phyloP scores from a whole-genome alignment of 2,113 vertebrate genomes.

The Fregata magnificens region DNA sequence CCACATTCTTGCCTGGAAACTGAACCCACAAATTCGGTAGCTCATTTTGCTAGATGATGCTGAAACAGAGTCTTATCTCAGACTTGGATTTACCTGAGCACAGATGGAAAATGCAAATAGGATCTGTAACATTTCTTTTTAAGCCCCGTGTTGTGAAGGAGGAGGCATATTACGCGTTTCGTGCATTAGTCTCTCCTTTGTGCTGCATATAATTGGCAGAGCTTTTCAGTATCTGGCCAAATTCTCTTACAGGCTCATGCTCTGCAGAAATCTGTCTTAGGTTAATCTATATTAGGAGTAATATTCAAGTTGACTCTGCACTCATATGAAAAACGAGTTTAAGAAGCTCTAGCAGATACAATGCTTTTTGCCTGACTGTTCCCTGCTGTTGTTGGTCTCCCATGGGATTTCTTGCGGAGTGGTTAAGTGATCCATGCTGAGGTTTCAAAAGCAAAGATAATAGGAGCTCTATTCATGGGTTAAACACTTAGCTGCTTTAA shows the following conservation, averaged over 20 bases:
- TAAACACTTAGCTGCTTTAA: conserved; percentile 61
- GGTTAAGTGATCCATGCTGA: conserved; percentile 31
- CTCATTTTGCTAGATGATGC: neutral
- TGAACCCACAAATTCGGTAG: neutral
- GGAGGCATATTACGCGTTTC: neutral
- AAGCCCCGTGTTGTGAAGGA: neutral
- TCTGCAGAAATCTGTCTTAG: conserved; percentile 13
- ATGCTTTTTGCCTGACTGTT: conserved; percentile 11
- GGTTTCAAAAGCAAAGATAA: conserved; percentile 61
- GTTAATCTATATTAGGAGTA: conserved; percentile 21
- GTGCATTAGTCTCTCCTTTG: neutral
- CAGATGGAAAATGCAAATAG: neutral
- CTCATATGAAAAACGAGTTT: neutral
- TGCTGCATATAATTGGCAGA: neutral
- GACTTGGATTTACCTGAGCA: neutral
- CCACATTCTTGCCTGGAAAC: neutral
- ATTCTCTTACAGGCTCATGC: neutral
- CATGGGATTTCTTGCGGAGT: conserved; percentile 23
- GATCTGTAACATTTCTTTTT: neutral
- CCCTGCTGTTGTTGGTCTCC: conserved; percentile 31
- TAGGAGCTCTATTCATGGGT: conserved; percentile 31
- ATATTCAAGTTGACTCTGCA: neutral
- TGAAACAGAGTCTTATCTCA: neutral
- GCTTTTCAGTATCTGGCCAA: neutral
- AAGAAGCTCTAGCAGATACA: conserved; percentile 21